A percentile compares a stretch with the other conserved stretches of the same genome.
These are phyloP conservation scores for Heptranchias perlo DNA, from an alignment of 2,113 vertebrate species.

Conservation along the genomic window DNA sequence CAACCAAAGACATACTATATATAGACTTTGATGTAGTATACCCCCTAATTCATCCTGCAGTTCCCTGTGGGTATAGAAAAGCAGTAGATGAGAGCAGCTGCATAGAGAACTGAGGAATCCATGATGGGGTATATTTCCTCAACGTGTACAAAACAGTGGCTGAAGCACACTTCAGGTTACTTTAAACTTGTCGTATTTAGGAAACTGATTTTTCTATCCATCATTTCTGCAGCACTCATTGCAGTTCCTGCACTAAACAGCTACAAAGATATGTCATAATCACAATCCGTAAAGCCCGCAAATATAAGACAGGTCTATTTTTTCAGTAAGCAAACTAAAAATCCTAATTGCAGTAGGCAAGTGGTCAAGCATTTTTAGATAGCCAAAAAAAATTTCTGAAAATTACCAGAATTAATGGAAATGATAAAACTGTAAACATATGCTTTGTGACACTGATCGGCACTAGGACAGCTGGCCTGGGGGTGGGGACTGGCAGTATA, in stretches of 20 bases:
- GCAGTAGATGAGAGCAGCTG: not conserved
- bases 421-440: not conserved
- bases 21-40: not conserved
- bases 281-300: not conserved
- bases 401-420: not conserved
- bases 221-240: not conserved
- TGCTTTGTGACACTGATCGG: not conserved
- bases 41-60: not conserved
- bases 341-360: not conserved
- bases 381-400: not conserved
- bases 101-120: not conserved
- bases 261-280: not conserved
- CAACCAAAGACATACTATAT: not conserved
- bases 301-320: not conserved
- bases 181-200: not conserved
- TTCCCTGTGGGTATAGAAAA: not conserved
- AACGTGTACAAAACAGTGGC: not conserved
- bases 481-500: not conserved
- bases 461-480: constrained; percentile 3
- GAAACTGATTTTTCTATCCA: not conserved
- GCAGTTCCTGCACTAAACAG: not conserved
- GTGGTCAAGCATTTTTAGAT: not conserved
- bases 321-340: not conserved
- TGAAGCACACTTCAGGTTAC: not conserved
- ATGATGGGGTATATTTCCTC: not conserved